These are phyloP conservation scores for Synergus laeviventris DNA, from an alignment of 2,888 invertebrate species.

Conservation along the genomic window DNA sequence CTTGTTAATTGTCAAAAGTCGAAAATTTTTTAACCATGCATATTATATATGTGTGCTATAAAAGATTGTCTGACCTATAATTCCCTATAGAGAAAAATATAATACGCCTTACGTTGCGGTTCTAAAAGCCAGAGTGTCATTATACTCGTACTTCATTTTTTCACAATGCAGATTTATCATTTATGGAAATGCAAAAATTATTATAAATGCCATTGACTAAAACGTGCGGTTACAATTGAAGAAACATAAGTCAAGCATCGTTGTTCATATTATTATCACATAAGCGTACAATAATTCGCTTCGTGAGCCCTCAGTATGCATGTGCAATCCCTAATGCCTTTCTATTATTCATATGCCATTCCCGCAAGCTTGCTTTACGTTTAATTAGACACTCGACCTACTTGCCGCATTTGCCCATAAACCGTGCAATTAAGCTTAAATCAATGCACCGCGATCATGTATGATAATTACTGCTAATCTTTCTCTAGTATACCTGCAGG, in stretches of 20 bases:
- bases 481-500: background rate
- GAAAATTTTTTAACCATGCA: too few relatives aligned
- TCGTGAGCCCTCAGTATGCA: conserved; percentile 27
- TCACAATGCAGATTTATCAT: background rate
- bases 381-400: conserved; percentile 60
- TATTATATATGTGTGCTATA: too few relatives aligned
- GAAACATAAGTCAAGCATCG: background rate
- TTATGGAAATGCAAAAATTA: background rate
- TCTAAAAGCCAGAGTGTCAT: background rate
- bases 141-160: background rate
- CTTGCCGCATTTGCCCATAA: conserved; percentile 44
- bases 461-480: background rate
- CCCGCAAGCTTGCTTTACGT: conserved; percentile 47
- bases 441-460: background rate
- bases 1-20: too few relatives aligned
- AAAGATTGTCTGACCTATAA: too few relatives aligned
- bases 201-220: background rate
- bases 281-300: conserved; percentile 41
- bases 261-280: background rate
- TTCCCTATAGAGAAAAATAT: too few relatives aligned
- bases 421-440: conserved; percentile 23
- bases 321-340: conserved; percentile 45
- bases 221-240: background rate
- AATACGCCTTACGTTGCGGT: too few relatives aligned
- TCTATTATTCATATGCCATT: conserved; percentile 37